These are phyloP conservation scores for Carcinoscorpius rotundicauda DNA, from an alignment of 1,140 invertebrate species.

Conservation along the genomic window DNA sequence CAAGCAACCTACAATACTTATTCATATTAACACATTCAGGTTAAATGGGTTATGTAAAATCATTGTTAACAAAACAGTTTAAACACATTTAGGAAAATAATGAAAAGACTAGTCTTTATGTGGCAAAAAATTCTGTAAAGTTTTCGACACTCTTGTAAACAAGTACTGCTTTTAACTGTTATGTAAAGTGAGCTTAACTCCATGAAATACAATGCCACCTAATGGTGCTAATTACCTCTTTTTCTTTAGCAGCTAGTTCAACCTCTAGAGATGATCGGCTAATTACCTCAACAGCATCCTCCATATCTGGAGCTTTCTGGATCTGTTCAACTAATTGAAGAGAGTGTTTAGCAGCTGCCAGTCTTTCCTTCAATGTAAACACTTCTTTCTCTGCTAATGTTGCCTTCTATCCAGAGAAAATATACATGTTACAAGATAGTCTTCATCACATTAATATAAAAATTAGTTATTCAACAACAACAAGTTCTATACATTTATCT, in stretches of 20 bases:
- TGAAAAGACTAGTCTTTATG: too few relatives aligned
- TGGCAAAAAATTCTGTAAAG: too few relatives aligned
- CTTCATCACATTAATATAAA: too few relatives aligned
- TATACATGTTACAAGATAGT: too few relatives aligned
- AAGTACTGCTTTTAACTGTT: not conserved
- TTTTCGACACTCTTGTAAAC: too few relatives aligned
- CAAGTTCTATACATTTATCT: too few relatives aligned
- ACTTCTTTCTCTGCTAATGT: conserved; percentile 86
- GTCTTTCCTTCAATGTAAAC: conserved; percentile 73
- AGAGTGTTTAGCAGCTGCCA: conserved; percentile 41
- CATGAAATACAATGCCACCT: not conserved
- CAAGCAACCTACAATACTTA: too few relatives aligned
- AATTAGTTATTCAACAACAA: too few relatives aligned
- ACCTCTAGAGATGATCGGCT: conserved; percentile 54
- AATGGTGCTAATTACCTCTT: conserved; percentile 64
- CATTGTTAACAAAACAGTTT: too few relatives aligned
- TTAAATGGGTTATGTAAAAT: too few relatives aligned
- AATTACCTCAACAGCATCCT: conserved; percentile 40
- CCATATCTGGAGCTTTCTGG: conserved; percentile 42
- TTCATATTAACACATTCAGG: too few relatives aligned
- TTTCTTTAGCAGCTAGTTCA: conserved; percentile 87
- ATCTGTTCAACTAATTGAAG: conserved; percentile 31
- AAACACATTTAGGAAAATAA: too few relatives aligned
- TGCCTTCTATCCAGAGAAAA: conserved; percentile 59
- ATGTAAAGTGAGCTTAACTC: not conserved